Evolutionary conservation across 2,888 invertebrate genomes (phyloP).

Genomic region (Pseudococcus viburni): DNA sequence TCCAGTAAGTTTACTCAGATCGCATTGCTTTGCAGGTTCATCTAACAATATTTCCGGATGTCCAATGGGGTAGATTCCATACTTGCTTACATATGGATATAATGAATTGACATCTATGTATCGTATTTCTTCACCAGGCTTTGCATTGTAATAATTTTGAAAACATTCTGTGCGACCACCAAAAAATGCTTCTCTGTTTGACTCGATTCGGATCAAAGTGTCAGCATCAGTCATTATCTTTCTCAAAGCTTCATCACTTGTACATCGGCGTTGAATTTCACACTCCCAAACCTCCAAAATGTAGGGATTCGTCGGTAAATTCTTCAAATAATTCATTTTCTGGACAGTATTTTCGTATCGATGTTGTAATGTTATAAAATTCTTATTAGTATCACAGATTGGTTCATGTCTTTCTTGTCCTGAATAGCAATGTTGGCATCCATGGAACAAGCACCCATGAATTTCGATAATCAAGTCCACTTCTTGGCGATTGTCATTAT

Average conservation of each 20-base stretch:
- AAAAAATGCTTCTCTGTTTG: slow-evolving; percentile 69
- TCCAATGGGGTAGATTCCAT: slow-evolving; percentile 64
- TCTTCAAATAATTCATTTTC: slow-evolving; percentile 35
- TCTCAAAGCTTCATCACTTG: slow-evolving; percentile 10
- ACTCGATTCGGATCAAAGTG: neutral
- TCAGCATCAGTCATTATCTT: slow-evolving; percentile 7
- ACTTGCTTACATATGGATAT: slow-evolving; percentile 60
- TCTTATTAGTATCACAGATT: too few species aligned
- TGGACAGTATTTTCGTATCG: slow-evolving; percentile 66
- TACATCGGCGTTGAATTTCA: slow-evolving; percentile 1
- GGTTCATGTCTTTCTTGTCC: neutral
- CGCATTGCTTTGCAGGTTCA: neutral
- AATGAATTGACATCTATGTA: slow-evolving; percentile 66
- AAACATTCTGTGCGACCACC: slow-evolving; percentile 69
- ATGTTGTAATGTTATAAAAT: neutral
- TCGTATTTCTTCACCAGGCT: slow-evolving; percentile 53
- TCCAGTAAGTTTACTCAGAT: neutral
- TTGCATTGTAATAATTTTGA: neutral
- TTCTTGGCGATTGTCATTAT: too few species aligned
- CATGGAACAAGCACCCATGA: slow-evolving; percentile 67
- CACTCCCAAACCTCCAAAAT: slow-evolving; percentile 68
- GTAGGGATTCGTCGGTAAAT: slow-evolving; percentile 40
- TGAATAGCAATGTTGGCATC: slow-evolving; percentile 62
- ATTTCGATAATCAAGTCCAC: slow-evolving; percentile 63
- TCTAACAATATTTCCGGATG: slow-evolving; percentile 46